Evolutionary conservation across 2,797 vertebrate species (phyloP).

Genomic region (Anguilla obscura): DNA sequence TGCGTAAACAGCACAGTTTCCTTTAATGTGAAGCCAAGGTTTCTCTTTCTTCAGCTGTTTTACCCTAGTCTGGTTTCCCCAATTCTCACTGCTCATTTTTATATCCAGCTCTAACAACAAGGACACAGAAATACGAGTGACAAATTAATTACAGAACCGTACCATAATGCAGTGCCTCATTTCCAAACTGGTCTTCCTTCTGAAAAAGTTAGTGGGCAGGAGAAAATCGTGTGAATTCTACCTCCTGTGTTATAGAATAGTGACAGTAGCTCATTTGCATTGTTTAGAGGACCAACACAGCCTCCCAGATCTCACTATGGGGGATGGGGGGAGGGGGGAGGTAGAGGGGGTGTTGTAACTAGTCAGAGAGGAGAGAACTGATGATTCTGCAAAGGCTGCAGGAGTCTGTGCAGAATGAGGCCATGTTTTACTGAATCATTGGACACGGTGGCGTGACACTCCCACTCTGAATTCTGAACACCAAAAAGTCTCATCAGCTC

Average conservation of each 20-base stretch:
- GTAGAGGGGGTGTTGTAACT: conserved; percentile 28
- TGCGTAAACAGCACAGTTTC: not conserved
- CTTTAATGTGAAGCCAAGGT: not conserved
- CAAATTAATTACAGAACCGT: not conserved
- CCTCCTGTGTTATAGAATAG: not conserved
- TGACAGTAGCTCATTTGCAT: not conserved
- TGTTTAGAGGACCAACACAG: not conserved
- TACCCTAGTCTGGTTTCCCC: not conserved
- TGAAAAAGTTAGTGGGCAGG: not conserved
- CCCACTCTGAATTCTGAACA: not conserved
- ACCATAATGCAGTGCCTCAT: not conserved
- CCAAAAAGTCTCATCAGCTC: not conserved
- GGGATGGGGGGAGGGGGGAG: not conserved
- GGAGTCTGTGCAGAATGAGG: not conserved
- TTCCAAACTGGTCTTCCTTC: not conserved
- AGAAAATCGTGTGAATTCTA: not conserved
- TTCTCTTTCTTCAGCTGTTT: not conserved
- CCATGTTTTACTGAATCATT: conserved; percentile 14
- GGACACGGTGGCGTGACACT: not conserved
- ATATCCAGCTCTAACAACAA: not conserved
- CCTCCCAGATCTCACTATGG: not conserved
- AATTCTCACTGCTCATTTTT: not conserved
- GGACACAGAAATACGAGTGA: not conserved
- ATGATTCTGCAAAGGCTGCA: not conserved
- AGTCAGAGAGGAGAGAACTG: not conserved